These are phyloP conservation scores for Carassius carassius DNA, from an alignment of 2,113 vertebrate genomes.

Conservation along the genomic window DNA sequence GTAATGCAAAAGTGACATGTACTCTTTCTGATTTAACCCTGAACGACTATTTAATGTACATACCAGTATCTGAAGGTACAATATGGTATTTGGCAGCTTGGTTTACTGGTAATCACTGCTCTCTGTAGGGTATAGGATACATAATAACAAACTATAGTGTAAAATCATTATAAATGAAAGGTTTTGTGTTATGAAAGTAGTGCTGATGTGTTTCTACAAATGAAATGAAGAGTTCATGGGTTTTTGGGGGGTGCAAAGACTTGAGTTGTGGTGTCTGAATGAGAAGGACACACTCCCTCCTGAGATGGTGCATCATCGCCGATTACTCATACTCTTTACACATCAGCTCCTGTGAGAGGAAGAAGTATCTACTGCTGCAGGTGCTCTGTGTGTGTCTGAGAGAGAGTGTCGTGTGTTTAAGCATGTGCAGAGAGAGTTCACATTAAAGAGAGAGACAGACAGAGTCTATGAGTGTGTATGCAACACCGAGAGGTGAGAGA, in stretches of 20 bases:
- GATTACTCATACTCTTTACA: conserved; percentile 56
- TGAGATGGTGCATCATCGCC: conserved; percentile 49
- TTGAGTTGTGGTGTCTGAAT: conserved; percentile 39
- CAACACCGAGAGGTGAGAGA: neutral
- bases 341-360: conserved; percentile 48
- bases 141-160: neutral
- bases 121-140: neutral
- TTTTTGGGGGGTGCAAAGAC: conserved; percentile 16
- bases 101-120: no score
- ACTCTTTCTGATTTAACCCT: no score
- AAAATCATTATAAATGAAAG: conserved; percentile 11
- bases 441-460: conserved; percentile 12
- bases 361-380: conserved; percentile 52
- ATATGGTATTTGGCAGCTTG: no score
- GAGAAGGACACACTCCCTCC: conserved; percentile 29
- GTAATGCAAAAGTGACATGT: neutral
- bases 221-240: neutral
- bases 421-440: conserved; percentile 23
- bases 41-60: no score
- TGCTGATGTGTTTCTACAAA: neutral
- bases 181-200: neutral
- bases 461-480: conserved; percentile 16
- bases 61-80: no score
- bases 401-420: conserved; percentile 27
- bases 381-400: conserved; percentile 36